Evolutionary conservation across 1,140 invertebrate genomes (phyloP).

Genomic region (Procambarus virginalis): DNA sequence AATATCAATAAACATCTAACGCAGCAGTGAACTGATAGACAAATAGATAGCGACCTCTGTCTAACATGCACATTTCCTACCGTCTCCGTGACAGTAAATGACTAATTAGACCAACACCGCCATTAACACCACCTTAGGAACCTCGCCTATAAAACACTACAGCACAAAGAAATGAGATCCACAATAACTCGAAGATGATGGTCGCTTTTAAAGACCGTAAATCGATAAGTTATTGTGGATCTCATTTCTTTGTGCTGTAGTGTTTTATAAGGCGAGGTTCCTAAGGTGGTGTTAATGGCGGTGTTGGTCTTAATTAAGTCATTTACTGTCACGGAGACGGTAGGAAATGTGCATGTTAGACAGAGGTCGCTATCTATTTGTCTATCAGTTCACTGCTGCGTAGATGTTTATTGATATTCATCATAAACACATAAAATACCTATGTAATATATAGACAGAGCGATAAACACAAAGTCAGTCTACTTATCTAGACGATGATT

Average conservation of each 20-base stretch:
- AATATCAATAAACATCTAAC: neutral
- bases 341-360: too few relatives aligned
- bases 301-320: too few relatives aligned
- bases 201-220: neutral
- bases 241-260: neutral
- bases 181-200: neutral
- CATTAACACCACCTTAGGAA: too few relatives aligned
- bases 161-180: neutral
- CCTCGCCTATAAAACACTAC: neutral
- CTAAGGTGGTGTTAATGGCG: too few relatives aligned
- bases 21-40: too few relatives aligned
- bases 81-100: too few relatives aligned
- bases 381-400: too few relatives aligned
- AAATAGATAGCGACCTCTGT: too few relatives aligned
- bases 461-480: neutral
- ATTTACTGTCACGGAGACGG: too few relatives aligned
- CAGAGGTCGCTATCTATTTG: too few relatives aligned
- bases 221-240: neutral
- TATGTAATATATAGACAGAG: neutral
- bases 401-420: neutral
- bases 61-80: too few relatives aligned
- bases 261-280: neutral
- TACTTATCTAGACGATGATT: slow-evolving; percentile 19
- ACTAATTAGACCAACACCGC: too few relatives aligned
- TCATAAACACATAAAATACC: neutral